Conservation (phyloP, 2,797 vertebrate genomes). For the Rhodeus uyekii region DNA sequence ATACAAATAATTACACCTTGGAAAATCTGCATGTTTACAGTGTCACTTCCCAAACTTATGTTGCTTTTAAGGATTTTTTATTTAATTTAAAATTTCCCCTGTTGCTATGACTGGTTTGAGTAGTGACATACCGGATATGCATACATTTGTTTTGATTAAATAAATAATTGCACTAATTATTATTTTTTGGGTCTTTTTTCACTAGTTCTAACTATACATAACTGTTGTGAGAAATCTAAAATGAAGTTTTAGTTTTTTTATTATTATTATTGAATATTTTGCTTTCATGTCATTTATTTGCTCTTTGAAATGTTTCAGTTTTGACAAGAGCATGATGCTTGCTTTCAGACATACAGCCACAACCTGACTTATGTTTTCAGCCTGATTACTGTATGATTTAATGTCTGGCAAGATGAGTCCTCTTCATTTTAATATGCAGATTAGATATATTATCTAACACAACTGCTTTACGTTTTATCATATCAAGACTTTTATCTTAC, state of each 20-base stretch:
- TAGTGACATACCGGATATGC: too few relatives aligned
- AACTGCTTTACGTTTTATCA: neutral
- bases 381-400: neutral
- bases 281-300: neutral
- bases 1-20: neutral
- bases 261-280: too few relatives aligned
- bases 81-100: neutral
- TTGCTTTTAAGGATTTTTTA: too few relatives aligned
- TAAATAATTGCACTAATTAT: neutral
- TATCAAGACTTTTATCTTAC: constrained; percentile 3
- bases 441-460: constrained; percentile 3
- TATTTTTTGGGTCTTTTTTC: neutral
- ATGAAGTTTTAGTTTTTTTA: too few relatives aligned
- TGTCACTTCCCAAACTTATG: neutral
- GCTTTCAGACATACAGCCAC: neutral
- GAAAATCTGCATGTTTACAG: neutral
- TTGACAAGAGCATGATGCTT: constrained; percentile 33
- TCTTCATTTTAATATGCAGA: neutral
- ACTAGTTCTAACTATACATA: neutral
- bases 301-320: neutral
- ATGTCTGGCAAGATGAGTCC: neutral
- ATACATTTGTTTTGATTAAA: neutral
- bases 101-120: too few relatives aligned
- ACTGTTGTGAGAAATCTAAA: neutral
- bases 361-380: constrained; percentile 18